Evolutionary conservation across 2,888 invertebrate genomes (phyloP), one percentile per base, ranked within the genome.

Genomic region (Piscicola geometra): DNA sequence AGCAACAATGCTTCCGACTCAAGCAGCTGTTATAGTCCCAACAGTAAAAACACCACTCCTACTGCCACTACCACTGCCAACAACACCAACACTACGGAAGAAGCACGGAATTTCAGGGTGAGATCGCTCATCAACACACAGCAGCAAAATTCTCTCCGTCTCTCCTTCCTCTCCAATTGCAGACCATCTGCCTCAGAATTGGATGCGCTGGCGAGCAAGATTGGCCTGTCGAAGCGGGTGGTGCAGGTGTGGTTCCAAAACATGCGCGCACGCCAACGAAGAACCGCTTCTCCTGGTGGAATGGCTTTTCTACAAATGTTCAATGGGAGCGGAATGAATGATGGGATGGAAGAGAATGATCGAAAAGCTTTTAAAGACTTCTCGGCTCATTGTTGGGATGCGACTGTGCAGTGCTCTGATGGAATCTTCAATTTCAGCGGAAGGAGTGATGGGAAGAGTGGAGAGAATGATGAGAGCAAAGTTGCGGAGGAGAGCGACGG

Each of bases 121-220:
- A 89, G 98, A 77, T 96, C 96, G 9, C 90, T 95, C 79, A 92
- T 99, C 79, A 93, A 92, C 66, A 97, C 97, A 82, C 94, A 94
- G 83, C 97, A 98, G 85, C 90, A 96, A 82, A 89, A 90, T 66
- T 89, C 94, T 75, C 88, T 99, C 74, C 93, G 93, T 83, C 90
- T 92, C 78, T 92, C 94, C 84, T 99, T 96, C 85, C 89, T 91
- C 71, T 86, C 90, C 30, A 97, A 99, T 86, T 92, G 95, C 12
- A 89, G 95, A 78, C 98, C 99, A 0, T 93, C 93, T 83, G 91
- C 95, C 71, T 94, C 94, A 81, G 97, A 97, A 83, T 90, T 98
- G 81, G 91, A 91, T 73, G 90, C 91, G 83, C 93, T 99, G 81
- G 95, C 83, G 15, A 81, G 81, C 36, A 94, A 95, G 86, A 94